Base-by-base conservation (phyloP, 2,888 invertebrate genomes). In the Plutella xylostella region DNA sequence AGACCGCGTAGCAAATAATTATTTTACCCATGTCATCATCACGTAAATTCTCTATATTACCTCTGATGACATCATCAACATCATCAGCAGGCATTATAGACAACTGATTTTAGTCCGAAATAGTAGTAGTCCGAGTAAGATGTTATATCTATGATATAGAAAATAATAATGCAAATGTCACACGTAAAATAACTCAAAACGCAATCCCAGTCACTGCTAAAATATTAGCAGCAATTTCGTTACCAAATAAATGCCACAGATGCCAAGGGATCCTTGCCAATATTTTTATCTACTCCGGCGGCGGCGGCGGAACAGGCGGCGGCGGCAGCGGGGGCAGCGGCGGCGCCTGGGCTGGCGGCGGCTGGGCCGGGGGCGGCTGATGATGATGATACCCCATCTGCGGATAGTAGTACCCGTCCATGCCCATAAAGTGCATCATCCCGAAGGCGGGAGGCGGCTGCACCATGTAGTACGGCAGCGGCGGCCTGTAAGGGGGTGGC, bases 301-400 rank as follows among this genome's bases (percentile, higher is more conserved):
- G 90, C 12, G 89, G 89, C 18, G 89, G 89, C 6, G 88, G 88
- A 43, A 82, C 77, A 35, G 83, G 79, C 1, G 89, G 89, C 25
- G 88, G 69, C 31, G 87, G 85, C 0, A 88, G 88, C 42, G 73
- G 80, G 41, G 63, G 65, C 28, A 51, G 59, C 42, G 43, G 51
- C 35, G 56, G 51, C 28, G 34, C 22, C 4, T 6, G 22, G 35
- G 40, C 15, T 15, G 49, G 47, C 31, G 48, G 56, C 25, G 51
- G 57, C 43, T 42, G 53, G 19, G 49, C 54, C 59, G 25, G 33
- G 54, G 20, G 35, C 51, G 41, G 3, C n/a, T n/a, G n/a, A n/a
- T n/a, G n/a, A n/a, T n/a, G n/a, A n/a, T n/a, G n/a, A 50, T 2
- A 38, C 40, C 50, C 54, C 47, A 4, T 51, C 48, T 4, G 62